phyloP scores from a whole-genome alignment of 2,797 vertebrate species.

The Petrocephalus sullivani region DNA sequence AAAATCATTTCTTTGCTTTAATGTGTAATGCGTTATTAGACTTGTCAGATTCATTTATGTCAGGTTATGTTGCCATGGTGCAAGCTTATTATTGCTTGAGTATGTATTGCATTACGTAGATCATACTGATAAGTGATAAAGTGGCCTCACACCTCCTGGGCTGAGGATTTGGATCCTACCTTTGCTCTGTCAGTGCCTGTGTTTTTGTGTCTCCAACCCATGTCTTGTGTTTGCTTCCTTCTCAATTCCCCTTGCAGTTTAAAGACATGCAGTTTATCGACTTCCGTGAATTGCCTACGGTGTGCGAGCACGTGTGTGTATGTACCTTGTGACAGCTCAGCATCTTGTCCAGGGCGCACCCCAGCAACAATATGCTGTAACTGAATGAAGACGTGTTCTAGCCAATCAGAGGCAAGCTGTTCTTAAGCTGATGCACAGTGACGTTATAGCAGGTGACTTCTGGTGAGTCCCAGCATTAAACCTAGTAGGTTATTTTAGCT shows the following conservation, averaged over 20 bases:
- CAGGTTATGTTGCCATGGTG: conserved; percentile 4
- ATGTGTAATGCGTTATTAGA: conserved; percentile 10
- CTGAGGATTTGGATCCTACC: background rate
- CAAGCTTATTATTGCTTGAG: background rate
- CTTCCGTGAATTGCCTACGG: background rate
- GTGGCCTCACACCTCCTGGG: background rate
- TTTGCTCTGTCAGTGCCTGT: background rate
- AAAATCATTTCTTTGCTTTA: conserved; percentile 22
- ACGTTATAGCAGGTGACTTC: background rate
- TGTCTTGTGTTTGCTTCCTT: background rate
- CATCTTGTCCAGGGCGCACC: background rate
- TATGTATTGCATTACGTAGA: background rate
- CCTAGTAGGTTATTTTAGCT: background rate
- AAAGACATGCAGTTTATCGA: background rate
- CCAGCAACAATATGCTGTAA: background rate
- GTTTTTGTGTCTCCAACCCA: background rate
- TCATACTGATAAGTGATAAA: background rate
- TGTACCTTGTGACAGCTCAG: background rate
- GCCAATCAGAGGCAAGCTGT: background rate
- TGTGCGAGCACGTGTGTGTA: background rate
- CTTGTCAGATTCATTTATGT: conserved; percentile 24
- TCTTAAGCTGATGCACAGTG: background rate
- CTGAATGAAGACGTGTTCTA: background rate
- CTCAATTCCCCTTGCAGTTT: background rate
- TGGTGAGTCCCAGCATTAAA: background rate